Conservation (phyloP, 2,888 invertebrate species). For the Junonia oenone region DNA sequence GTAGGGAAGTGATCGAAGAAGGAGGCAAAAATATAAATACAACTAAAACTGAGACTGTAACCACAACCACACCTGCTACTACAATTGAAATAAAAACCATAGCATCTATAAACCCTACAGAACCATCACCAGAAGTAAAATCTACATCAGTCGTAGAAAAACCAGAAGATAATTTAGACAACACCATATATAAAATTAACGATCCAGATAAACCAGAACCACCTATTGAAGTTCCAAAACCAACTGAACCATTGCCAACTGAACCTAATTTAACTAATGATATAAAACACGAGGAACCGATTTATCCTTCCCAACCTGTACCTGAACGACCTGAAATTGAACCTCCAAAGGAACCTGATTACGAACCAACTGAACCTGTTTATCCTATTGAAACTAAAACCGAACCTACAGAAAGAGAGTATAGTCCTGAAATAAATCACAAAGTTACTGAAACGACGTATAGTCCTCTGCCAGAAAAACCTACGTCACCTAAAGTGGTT, state of each 20-base stretch:
- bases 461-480: conserved; percentile 34
- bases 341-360: not conserved
- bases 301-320: not conserved
- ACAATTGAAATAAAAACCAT: conserved; percentile 13
- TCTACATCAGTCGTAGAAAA: conserved; percentile 15
- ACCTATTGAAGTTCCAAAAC: conserved; percentile 16
- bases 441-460: conserved; percentile 36
- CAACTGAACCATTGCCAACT: conserved; percentile 5
- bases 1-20: conserved; percentile 48
- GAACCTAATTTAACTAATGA: not conserved
- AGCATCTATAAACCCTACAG: conserved; percentile 12
- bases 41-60: conserved; percentile 24
- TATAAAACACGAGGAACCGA: not conserved
- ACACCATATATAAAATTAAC: conserved; percentile 13
- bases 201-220: conserved; percentile 24
- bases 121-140: conserved; percentile 24
- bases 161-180: conserved; percentile 23
- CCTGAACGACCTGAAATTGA: not conserved
- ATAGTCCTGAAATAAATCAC: conserved; percentile 2
- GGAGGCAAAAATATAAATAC: conserved; percentile 19
- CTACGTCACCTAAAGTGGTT: conserved; percentile 40
- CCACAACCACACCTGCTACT: conserved; percentile 31
- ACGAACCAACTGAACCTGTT: conserved; percentile 2
- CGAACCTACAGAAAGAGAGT: not conserved
- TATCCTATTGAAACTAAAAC: not conserved